Evolutionary conservation across 2,113 vertebrate genomes (phyloP), one percentile per base, ranked within the genome.

Genomic region (Suncus etruscus): DNA sequence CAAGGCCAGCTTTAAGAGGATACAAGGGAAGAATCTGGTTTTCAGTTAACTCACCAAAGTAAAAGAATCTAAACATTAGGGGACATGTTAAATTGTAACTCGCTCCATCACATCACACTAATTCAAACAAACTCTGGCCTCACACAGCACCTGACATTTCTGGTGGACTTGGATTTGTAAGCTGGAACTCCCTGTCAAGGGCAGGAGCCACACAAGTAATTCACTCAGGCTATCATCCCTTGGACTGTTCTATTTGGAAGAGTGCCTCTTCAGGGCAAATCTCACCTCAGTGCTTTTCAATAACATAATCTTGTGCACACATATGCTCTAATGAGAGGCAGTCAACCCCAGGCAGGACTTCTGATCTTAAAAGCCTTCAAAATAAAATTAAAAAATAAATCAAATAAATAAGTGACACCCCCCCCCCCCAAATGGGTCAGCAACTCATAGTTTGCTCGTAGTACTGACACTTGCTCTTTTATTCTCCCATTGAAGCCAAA

Each of bases 391-490:
- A 61, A 22, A 18, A 61, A 8, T 20, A 22, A 61, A 39, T 39
- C 3, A 39, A 39, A 39, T 39, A 39, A 39, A 39, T 39, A 39
- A 39, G 39, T 39, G 39, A 39, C 39, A 39, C 5, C 39, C 39
- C 3, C 58, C 77, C 79, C 75, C 58, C 77, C 79, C 75, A 50
- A 11, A 14, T 20, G 54, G 78, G 58, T 69, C 70, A 61, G 54
- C 2, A 9, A 82, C 24, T 78, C 47, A n/a, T 12, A 75, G 39
- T 50, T 73, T 39, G 24, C 89, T 90, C n/a, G 31, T 63, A 58
- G 29, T 77, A 39, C 39, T 39, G 20, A 92, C 76, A 87, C 47
- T 87, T 72, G 68, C 45, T 86, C 89, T 90, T 78, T 89, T 25
- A 74, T 31, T 32, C 77, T 95, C 58, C 81, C 65, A 47, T 86